Base-by-base conservation (phyloP, 1,140 invertebrate species). In the Notospermus geniculatus region DNA sequence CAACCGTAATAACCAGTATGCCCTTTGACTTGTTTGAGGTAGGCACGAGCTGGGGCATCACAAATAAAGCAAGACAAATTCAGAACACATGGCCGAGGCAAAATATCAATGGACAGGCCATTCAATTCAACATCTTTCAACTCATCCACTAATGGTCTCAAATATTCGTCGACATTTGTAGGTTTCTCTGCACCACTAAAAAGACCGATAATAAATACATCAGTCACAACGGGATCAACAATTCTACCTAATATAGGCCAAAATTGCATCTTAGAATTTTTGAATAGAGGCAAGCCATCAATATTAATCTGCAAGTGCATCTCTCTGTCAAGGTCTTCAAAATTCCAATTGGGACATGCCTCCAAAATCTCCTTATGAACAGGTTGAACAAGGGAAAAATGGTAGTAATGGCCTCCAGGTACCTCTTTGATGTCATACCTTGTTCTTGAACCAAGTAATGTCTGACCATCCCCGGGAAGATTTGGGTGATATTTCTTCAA, bases 131-230 rank as follows among this genome's bases (percentile, higher is more conserved):
- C n/a, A 22, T 61, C 53, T 2, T 52, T 43, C 1, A 64, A 36
- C 65, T 82, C 76, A 39, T 64, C 17, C 9, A 76, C 53, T 63
- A 80, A 81, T 28, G 63, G 4, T 23, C 46, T 41, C 28, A 79
- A 61, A 59, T 71, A 77, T 19, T 71, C 55, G 43, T 60, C 22
- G 4, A 69, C 19, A 57, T 63, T 55, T 28, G 19, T 30, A 9
- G 78, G 77, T 67, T 80, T 80, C 13, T 58, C 54, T 19, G 67
- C 62, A 27, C 79, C 70, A 65, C 66, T 64, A 69, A 60, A 77
- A 28, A 75, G 25, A n/a, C 57, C 66, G 11, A 76, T 66, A 32
- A 74, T 67, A 52, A 68, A 64, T 32, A 62, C 56, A 60, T 60
- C n/a, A n/a, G n/a, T n/a, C n/a, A n/a, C n/a, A n/a, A n/a, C 60